phyloP scores from a whole-genome alignment of 2,797 vertebrate species.

The Ptychadena robeensis region DNA sequence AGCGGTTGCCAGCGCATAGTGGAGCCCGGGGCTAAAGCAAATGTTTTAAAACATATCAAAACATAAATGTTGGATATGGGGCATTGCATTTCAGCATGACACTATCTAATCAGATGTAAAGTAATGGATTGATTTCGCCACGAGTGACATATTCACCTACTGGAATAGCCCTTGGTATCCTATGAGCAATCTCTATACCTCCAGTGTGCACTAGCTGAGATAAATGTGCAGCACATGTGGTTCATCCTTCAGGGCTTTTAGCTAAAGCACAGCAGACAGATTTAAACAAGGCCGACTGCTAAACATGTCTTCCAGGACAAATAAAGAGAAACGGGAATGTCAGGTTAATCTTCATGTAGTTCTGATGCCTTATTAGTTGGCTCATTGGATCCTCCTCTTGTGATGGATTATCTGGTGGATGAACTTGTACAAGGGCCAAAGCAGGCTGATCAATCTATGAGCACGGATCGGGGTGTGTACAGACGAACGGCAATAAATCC shows the following conservation, averaged over 20 bases:
- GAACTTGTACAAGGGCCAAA: slow-evolving; percentile 39
- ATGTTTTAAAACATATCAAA: too few relatives aligned
- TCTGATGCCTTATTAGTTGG: slow-evolving; percentile 43
- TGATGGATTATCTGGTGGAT: slow-evolving; percentile 39
- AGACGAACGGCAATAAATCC: slow-evolving; percentile 35
- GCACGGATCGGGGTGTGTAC: background rate
- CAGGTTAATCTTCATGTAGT: slow-evolving; percentile 43
- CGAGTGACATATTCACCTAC: too few relatives aligned
- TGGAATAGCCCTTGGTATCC: background rate
- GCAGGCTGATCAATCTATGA: slow-evolving; percentile 22
- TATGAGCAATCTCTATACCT: background rate
- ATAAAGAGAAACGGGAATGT: slow-evolving; percentile 29
- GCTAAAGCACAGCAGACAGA: slow-evolving; percentile 19
- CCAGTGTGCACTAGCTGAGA: background rate
- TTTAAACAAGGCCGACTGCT: slow-evolving; percentile 26
- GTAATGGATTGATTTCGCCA: too few relatives aligned
- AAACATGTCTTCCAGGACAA: background rate
- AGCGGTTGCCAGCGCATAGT: too few relatives aligned
- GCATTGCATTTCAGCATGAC: background rate
- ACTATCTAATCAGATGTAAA: background rate
- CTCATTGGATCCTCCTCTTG: slow-evolving; percentile 13
- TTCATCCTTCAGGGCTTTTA: slow-evolving; percentile 6
- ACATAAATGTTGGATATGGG: too few relatives aligned
- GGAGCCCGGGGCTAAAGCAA: too few relatives aligned
- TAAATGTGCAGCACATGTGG: slow-evolving; percentile 27